A percentile compares a stretch with the other conserved stretches of the same genome.
phyloP scores from a whole-genome alignment of 2,888 invertebrate species.

The Heliconius cydno region DNA sequence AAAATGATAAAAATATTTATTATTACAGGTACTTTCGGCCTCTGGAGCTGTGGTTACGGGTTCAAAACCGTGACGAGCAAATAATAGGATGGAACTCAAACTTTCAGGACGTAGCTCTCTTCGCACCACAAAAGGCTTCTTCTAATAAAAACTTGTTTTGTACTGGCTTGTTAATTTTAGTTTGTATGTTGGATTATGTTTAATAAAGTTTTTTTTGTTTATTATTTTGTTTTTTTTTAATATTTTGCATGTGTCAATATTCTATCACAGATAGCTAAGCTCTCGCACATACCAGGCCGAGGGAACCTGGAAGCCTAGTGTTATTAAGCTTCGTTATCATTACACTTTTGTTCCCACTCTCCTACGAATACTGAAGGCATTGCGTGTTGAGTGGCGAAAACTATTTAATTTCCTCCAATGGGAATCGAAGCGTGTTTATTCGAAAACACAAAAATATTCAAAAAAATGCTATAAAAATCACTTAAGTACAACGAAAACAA shows the following conservation, averaged over 20 bases:
- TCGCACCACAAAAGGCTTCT: slow-evolving; percentile 63
- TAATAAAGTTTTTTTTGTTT: slow-evolving; percentile 22
- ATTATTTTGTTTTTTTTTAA: neutral
- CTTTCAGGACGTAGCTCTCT: slow-evolving; percentile 86
- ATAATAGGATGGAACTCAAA: slow-evolving; percentile 90
- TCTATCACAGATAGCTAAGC: too few species aligned
- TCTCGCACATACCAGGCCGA: too few species aligned
- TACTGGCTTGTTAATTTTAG: slow-evolving; percentile 27
- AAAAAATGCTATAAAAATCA: neutral
- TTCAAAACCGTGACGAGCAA: slow-evolving; percentile 88
- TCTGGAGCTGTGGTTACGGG: slow-evolving; percentile 89
- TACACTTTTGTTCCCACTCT: neutral
- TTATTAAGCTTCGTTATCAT: neutral
- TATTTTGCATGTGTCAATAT: neutral
- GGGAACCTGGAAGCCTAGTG: neutral
- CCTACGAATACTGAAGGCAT: neutral
- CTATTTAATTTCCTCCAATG: neutral
- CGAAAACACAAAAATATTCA: too few species aligned
- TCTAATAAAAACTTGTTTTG: slow-evolving; percentile 24
- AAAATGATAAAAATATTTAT: neutral
- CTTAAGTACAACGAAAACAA: neutral
- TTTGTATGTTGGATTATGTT: slow-evolving; percentile 30
- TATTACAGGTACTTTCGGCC: slow-evolving; percentile 88
- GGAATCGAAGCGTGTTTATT: neutral
- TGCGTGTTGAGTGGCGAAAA: neutral